Evolutionary conservation across 2,113 vertebrate species (phyloP), one percentile per base, ranked within the genome.

Genomic region (Heptranchias perlo): DNA sequence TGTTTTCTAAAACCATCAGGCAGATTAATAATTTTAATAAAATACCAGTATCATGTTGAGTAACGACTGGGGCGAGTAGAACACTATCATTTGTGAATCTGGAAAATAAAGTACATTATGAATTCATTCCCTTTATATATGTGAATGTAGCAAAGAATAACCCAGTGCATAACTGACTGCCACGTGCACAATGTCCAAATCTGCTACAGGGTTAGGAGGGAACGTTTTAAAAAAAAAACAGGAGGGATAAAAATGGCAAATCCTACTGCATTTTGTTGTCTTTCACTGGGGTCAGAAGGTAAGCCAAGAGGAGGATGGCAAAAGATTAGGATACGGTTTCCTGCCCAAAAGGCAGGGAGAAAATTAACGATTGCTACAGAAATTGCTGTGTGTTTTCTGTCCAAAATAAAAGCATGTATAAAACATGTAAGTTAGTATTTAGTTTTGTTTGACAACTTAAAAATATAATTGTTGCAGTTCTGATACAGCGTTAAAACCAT

Each of bases 1-100:
- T 61, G 87, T 58, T 91, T 91, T 61, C 25, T n/a, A 91, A 61
- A 61, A 35, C 58, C 28, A 62, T 93, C 89, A 93, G 35, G 35
- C 89, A 93, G 89, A 93, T 93, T 93, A 64, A 93, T 93, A 64
- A 93, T 39, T 93, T 93, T 93, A 93, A 62, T 64, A 44, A 93
- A 93, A 62, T 93, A 23, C 5, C 4, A 6, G n/a, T 92, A 93
- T 93, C 58, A 64, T 93, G 35, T 92, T 61, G 31, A 82, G 76
- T 82, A 82, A 82, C 44, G 76, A 61, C 14, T 61, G 35, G 54
- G 21, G 89, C 23, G 89, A 92, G 35, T 93, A 39, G 58, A 93
- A 93, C 31, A 62, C 76, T 21, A 39, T 82, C 39, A 39, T n/a
- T 64, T 62, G n/a, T 61, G 58, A 58, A 93, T 64, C 35, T 64